Evolutionary conservation across 92 coral and sea anemone genomes (phyloP).

Genomic region (Zoanthus solanderi): DNA sequence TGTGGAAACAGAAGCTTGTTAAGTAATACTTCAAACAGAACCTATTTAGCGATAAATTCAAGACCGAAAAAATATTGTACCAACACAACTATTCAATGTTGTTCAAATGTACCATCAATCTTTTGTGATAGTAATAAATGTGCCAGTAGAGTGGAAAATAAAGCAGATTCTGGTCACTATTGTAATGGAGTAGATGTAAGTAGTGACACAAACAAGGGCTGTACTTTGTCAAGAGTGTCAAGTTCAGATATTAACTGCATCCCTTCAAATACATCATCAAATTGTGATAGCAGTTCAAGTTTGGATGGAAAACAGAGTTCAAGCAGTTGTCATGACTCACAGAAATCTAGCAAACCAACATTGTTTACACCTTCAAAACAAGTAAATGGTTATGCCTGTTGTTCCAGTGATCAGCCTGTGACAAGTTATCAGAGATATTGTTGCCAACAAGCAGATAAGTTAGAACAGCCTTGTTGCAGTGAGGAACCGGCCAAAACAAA

Average conservation of each 20-base stretch:
- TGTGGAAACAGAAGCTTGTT: background rate
- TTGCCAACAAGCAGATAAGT: background rate
- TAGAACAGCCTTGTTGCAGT: background rate
- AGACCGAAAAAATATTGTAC: background rate
- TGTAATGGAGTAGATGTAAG: background rate
- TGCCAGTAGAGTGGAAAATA: background rate
- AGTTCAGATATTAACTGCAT: background rate
- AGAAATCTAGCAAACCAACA: background rate
- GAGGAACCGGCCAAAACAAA: background rate
- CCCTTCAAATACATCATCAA: background rate
- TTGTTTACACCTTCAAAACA: background rate
- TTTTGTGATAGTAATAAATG: background rate
- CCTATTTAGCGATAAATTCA: background rate
- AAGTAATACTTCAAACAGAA: background rate
- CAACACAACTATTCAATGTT: background rate
- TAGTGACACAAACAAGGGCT: background rate
- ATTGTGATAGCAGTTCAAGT: slow-evolving; percentile 5
- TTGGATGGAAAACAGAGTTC: background rate
- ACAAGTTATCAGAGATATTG: background rate
- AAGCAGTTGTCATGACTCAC: background rate
- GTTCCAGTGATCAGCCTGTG: background rate
- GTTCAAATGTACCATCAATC: background rate
- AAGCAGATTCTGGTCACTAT: background rate
- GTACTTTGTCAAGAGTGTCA: background rate
- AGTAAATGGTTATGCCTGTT: background rate